Evolutionary conservation across 2,113 vertebrate species (phyloP).

Genomic region (Nerophis ophidion): DNA sequence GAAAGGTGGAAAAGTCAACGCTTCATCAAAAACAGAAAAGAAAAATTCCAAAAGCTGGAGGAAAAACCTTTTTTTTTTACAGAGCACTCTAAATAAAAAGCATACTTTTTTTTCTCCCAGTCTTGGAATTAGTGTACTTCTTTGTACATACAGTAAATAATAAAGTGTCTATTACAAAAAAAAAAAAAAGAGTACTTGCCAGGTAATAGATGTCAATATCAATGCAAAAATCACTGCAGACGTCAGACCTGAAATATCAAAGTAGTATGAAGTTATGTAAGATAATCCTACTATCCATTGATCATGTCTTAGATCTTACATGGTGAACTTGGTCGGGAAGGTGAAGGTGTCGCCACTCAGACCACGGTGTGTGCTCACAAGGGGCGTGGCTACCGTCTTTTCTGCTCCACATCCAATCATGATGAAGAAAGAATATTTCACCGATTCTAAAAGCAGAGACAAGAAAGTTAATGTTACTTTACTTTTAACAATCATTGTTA

Average conservation of each 20-base stretch:
- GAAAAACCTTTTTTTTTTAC: no score
- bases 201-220: constrained; percentile 86
- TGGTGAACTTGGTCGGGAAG: constrained; percentile 82
- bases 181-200: constrained; percentile 69
- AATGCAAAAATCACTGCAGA: constrained; percentile 87
- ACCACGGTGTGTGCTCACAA: constrained; percentile 78
- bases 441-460: constrained; percentile 71
- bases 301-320: constrained; percentile 70
- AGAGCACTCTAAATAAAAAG: no score
- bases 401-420: constrained; percentile 84
- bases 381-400: constrained; percentile 84
- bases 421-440: constrained; percentile 86
- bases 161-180: not conserved
- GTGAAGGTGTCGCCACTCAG: constrained; percentile 87
- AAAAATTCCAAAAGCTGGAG: no score
- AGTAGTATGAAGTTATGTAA: not conserved
- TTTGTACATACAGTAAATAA: not conserved
- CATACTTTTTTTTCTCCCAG: no score
- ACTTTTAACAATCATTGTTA: not conserved
- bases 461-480: not conserved
- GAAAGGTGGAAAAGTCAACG: not conserved
- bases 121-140: no score
- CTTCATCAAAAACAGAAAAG: not conserved
- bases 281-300: no score
- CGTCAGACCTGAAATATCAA: constrained; percentile 73